phyloP scores from a whole-genome alignment of 1,140 invertebrate species.

The Grapholita molesta region DNA sequence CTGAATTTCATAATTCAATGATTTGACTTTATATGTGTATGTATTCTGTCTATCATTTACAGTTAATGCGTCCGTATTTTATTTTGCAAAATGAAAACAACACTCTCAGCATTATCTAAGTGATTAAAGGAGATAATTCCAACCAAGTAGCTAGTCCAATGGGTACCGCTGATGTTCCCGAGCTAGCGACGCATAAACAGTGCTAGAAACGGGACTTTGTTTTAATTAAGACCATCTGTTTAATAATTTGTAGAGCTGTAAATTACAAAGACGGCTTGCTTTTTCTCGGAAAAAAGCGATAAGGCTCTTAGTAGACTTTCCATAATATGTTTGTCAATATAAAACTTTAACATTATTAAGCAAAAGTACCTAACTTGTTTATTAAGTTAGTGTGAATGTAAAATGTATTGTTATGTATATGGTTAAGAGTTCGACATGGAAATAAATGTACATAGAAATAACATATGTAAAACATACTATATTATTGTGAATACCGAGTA shows the following conservation, averaged over 20 bases:
- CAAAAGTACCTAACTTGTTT: neutral
- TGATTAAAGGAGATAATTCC: neutral
- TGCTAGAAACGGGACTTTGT: neutral
- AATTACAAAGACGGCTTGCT: neutral
- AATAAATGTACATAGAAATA: no score
- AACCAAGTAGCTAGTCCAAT: neutral
- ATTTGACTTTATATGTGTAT: no score
- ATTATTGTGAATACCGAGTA: neutral
- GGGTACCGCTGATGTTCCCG: neutral
- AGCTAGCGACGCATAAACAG: neutral
- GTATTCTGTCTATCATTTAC: no score
- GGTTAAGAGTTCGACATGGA: no score
- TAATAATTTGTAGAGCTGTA: slow-evolving; percentile 16
- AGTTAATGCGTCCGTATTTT: no score
- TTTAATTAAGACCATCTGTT: slow-evolving; percentile 15
- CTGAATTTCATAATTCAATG: no score
- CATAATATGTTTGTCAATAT: neutral
- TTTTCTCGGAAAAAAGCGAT: neutral
- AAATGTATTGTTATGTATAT: no score
- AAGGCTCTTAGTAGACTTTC: neutral
- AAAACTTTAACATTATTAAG: neutral
- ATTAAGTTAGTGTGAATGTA: no score
- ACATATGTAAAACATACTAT: no score
- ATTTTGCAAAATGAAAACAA: neutral
- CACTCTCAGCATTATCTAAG: neutral